Percentiles rank a stretch among this genome's conserved stretches.
Evolutionary conservation across 2,888 invertebrate species (phyloP).

Genomic region (Timema cristinae): DNA sequence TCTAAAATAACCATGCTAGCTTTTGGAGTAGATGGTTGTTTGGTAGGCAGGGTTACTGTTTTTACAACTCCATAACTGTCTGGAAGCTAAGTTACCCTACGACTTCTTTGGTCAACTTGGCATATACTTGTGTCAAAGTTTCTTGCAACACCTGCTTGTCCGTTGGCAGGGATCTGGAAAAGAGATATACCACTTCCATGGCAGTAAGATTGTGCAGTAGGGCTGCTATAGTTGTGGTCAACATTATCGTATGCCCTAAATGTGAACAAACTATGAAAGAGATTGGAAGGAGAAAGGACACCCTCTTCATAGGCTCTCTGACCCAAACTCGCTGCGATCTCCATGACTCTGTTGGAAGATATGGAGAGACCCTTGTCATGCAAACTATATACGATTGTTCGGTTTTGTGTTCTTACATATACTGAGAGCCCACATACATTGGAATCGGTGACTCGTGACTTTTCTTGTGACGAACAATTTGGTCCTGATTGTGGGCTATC

Average conservation of each 20-base stretch:
- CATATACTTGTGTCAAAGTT: neutral
- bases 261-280: neutral
- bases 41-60: neutral
- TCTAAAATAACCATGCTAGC: neutral
- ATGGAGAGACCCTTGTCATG: neutral
- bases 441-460: neutral
- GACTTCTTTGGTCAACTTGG: neutral
- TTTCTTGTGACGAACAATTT: neutral
- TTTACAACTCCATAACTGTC: neutral
- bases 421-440: neutral
- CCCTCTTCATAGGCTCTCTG: neutral
- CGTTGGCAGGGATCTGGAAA: neutral
- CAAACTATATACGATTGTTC: neutral
- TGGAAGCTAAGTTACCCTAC: neutral
- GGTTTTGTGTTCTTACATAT: neutral
- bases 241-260: neutral
- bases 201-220: neutral
- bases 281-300: neutral
- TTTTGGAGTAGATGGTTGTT: conserved; percentile 2
- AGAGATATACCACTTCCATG: neutral
- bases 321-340: neutral
- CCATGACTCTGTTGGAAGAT: neutral
- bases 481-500: neutral
- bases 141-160: neutral
- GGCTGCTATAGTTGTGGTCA: neutral